These are phyloP conservation scores for Drosophila albomicans DNA, from an alignment of 1,140 invertebrate genomes.

Conservation along the genomic window DNA sequence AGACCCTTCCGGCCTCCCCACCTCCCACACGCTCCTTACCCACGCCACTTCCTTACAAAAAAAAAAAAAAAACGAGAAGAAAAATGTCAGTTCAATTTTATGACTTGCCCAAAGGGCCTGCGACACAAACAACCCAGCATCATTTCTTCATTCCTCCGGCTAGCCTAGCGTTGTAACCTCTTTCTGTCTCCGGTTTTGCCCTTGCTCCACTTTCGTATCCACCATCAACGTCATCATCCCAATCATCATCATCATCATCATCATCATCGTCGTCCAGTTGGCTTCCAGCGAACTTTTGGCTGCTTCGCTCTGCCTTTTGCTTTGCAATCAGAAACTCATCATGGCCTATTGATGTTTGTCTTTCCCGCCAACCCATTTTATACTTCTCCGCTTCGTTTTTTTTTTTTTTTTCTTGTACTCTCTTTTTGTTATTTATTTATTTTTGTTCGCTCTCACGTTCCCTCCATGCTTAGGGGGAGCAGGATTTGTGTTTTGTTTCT, in stretches of 20 bases:
- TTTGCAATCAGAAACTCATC: constrained; percentile 83
- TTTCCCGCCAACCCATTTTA: constrained; percentile 16
- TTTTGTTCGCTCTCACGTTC: not conserved
- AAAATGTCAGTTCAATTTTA: constrained; percentile 74
- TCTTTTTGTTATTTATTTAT: constrained; percentile 27
- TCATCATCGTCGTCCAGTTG: constrained; percentile 13
- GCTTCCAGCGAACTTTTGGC: constrained; percentile 39
- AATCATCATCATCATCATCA: constrained; percentile 1
- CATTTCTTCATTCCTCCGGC: not conserved
- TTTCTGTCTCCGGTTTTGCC: not conserved
- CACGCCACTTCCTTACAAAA: not conserved
- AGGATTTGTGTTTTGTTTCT: constrained; percentile 30
- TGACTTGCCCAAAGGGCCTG: constrained; percentile 61
- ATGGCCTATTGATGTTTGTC: constrained; percentile 82
- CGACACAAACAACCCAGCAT: constrained; percentile 37
- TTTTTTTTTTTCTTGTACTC: constrained; percentile 15
- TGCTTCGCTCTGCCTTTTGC: constrained; percentile 42
- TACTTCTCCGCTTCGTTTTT: constrained; percentile 21
- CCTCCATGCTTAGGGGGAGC: constrained; percentile 1
- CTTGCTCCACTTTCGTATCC: not conserved
- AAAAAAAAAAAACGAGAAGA: not conserved
- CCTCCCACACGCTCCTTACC: no score
- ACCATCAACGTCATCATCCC: not conserved
- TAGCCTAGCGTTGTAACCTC: not conserved
- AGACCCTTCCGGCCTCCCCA: not conserved